Evolutionary conservation across 2,888 invertebrate genomes (phyloP), one percentile per base, ranked within the genome.

Genomic region (Hemithea aestivaria): DNA sequence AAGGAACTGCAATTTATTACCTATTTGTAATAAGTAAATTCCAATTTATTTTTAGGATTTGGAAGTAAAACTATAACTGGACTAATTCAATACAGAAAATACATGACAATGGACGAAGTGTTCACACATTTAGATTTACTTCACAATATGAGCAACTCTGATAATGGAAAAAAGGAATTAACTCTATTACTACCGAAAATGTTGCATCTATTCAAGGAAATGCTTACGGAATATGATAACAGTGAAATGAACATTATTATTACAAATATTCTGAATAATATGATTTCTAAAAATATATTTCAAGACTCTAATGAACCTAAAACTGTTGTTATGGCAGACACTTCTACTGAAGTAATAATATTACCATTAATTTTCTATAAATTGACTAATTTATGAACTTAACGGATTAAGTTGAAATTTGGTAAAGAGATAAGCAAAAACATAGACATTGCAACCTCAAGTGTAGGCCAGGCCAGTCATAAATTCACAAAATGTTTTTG

Each of bases 201-300:
- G 22, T 37, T 79, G 7, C 31, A 40, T 10, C 48, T 83, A 40
- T 77, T 82, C 35, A 76, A 69, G 50, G 47, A 58, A 21, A 53
- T 83, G 50, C 56, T 84, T 2, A 38, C 62, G n/a, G 72, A 79
- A 45, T 80, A 72, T 49, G 66, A 84, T 48, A 68, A 73, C 24
- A 80, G 77, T 54, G 72, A 73, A 60, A 72, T 84, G 45, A 84
- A 84, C 50, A 73, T 77, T 44, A 39, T 71, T 23, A 45, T 82
- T 27, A 75, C 75, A 2, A 73, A 67, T 35, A 74, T 80, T 43
- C 40, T 84, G 16, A 73, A 71, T 39, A 80, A 77, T 51, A 47
- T 84, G 27, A 51, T 82, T 20, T 53, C 73, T 1, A 67, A 60
- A 33, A 66, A 47, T 48, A 52, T 58, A 36, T 31, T 51, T 8